Percentiles rank a stretch among this genome's conserved stretches.
Evolutionary conservation across 2,113 vertebrate genomes (phyloP).

Genomic region (Echinops telfairi): DNA sequence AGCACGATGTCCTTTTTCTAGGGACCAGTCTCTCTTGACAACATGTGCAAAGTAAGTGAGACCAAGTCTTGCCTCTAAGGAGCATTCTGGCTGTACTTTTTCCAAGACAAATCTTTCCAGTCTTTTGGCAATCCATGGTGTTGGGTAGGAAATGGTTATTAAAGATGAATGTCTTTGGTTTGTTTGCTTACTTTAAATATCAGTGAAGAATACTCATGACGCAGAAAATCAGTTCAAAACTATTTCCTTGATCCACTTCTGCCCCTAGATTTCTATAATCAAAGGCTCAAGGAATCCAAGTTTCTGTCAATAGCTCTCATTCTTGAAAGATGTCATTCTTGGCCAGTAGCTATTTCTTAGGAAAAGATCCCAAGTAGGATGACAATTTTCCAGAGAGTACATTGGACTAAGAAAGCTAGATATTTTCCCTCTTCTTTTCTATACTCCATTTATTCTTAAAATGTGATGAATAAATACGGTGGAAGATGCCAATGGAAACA

Average conservation of each 20-base stretch:
- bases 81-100: too few species aligned
- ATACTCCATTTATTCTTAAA: neutral
- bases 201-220: neutral
- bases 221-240: constrained; percentile 22
- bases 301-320: neutral
- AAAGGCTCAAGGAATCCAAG: neutral
- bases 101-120: too few species aligned
- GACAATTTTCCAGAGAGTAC: neutral
- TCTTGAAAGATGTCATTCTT: constrained; percentile 13
- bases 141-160: neutral
- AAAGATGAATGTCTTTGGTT: neutral
- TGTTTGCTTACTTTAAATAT: neutral
- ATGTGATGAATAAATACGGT: neutral
- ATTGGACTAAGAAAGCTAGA: neutral
- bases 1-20: too few species aligned
- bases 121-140: too few species aligned
- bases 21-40: too few species aligned
- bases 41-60: too few species aligned
- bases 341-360: neutral
- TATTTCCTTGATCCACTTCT: neutral
- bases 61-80: too few species aligned
- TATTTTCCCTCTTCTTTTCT: neutral
- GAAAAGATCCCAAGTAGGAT: neutral
- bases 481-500: neutral
- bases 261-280: neutral